A percentile compares a stretch with the other conserved stretches of the same genome.
Evolutionary conservation across 2,888 invertebrate species (phyloP).

Genomic region (Philopedon plagiatum): DNA sequence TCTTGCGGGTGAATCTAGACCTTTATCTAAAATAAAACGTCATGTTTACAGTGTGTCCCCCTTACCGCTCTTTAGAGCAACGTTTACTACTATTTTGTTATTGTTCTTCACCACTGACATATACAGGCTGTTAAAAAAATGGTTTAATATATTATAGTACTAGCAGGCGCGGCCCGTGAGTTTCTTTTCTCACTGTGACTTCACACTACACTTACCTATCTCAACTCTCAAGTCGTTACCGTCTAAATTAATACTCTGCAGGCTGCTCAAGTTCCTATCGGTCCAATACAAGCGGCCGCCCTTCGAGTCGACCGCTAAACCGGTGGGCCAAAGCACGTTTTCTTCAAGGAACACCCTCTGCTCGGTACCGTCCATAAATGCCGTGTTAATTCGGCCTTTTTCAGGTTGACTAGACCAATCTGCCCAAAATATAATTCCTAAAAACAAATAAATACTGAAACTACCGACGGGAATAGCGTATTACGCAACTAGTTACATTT

Average conservation of each 20-base stretch:
- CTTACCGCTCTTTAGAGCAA: no score
- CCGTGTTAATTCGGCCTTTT: conserved; percentile 76
- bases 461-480: no score
- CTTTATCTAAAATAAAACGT: conserved; percentile 24
- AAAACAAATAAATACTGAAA: no score
- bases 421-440: conserved; percentile 84
- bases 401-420: conserved; percentile 74
- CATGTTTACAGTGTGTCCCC: no score
- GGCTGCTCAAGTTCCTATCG: conserved; percentile 78
- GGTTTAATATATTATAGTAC: no score
- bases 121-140: no score
- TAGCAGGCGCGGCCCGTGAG: no score
- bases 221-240: conserved; percentile 72
- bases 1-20: conserved; percentile 18
- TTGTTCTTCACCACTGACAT: no score
- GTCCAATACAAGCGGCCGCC: conserved; percentile 78
- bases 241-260: conserved; percentile 77
- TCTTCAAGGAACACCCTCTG: conserved; percentile 65
- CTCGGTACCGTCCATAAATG: conserved; percentile 82
- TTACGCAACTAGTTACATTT: no score
- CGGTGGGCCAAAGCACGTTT: conserved; percentile 81
- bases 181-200: no score
- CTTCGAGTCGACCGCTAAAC: conserved; percentile 77
- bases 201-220: conserved; percentile 64
- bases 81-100: no score